Conservation (phyloP, 1,140 invertebrate species). For the Zaprionus taronus region DNA sequence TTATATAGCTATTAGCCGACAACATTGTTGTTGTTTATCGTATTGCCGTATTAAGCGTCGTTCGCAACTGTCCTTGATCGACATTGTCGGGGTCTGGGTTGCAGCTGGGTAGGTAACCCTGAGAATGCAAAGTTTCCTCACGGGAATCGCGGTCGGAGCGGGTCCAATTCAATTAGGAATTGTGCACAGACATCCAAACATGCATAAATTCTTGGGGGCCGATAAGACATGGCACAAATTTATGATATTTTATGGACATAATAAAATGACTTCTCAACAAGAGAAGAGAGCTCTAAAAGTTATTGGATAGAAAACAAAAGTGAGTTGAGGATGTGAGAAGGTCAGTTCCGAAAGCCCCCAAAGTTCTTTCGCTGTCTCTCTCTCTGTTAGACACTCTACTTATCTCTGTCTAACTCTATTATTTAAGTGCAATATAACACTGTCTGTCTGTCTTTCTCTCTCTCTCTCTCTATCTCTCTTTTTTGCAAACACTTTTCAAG, state of each 20-base stretch:
- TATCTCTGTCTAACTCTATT: too few species aligned
- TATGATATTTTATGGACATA: not conserved
- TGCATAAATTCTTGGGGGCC: not conserved
- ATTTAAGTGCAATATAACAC: too few species aligned
- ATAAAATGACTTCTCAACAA: not conserved
- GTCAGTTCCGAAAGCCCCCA: constrained; percentile 9
- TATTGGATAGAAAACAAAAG: not conserved
- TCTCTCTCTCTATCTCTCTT: not conserved
- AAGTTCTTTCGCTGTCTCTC: not conserved
- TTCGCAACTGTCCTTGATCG: constrained; percentile 31
- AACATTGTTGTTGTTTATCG: constrained; percentile 5
- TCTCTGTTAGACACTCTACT: not conserved
- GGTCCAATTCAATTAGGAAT: not conserved
- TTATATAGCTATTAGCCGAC: constrained; percentile 33
- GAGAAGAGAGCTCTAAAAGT: not conserved
- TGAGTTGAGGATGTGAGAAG: constrained; percentile 1
- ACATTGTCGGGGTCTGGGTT: constrained; percentile 32
- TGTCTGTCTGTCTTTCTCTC: not conserved
- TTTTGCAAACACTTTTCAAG: not conserved
- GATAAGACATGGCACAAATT: constrained; percentile 16
- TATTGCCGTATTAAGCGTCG: constrained; percentile 14
- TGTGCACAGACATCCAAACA: not conserved
- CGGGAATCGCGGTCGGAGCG: not conserved
- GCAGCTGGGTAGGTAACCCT: not conserved
- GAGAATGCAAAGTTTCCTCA: not conserved